Conservation (phyloP, 2,113 vertebrate genomes). For the Peucedramus taeniatus region DNA sequence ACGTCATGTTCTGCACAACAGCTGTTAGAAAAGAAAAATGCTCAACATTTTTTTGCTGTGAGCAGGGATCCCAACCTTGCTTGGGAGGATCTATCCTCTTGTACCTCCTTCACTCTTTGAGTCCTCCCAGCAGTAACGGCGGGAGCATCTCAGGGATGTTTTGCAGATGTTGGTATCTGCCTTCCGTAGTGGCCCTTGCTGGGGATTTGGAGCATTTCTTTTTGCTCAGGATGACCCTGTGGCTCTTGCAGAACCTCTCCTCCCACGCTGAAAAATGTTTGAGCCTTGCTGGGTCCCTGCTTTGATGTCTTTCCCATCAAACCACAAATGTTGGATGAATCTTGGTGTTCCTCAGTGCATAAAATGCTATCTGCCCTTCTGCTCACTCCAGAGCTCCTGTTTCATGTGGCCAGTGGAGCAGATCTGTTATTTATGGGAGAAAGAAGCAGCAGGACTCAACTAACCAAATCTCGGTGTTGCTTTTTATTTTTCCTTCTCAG, state of each 20-base stretch:
- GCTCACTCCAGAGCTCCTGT: background rate
- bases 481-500: constrained; percentile 61
- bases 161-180: background rate
- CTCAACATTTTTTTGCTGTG: accelerated
- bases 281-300: background rate
- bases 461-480: background rate
- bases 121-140: background rate
- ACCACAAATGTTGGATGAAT: background rate
- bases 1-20: background rate
- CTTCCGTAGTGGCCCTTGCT: accelerated
- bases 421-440: background rate
- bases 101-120: background rate
- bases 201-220: background rate
- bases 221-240: background rate
- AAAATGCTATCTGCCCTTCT: background rate
- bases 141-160: background rate
- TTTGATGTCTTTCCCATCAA: background rate
- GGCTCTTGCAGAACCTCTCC: background rate
- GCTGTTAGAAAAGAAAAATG: background rate
- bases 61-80: background rate
- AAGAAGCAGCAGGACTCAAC: background rate
- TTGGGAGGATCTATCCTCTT: background rate
- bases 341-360: background rate
- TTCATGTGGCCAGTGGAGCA: background rate
- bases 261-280: background rate